phyloP scores from a whole-genome alignment of 1,140 invertebrate species.

The Drosophila elegans region DNA sequence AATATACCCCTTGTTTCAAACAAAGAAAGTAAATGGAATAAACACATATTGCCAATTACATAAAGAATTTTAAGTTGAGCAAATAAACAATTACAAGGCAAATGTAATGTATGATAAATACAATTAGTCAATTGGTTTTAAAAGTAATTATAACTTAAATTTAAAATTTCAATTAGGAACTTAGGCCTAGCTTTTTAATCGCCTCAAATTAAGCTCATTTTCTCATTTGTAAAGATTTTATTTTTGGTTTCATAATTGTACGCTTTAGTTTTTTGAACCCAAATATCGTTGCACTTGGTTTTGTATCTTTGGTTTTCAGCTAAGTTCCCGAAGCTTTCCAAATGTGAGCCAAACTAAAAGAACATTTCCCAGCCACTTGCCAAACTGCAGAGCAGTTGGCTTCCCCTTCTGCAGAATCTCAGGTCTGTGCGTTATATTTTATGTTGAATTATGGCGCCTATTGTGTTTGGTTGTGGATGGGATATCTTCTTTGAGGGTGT shows the following conservation, averaged over 20 bases:
- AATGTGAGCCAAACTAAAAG: slow-evolving; percentile 32
- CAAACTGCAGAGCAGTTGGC: slow-evolving; percentile 27
- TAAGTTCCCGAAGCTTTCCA: slow-evolving; percentile 33
- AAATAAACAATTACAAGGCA: too few relatives aligned
- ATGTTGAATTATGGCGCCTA: slow-evolving; percentile 76
- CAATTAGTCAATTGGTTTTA: too few relatives aligned
- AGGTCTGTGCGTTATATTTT: slow-evolving; percentile 73
- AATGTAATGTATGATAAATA: too few relatives aligned
- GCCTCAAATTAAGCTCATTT: too few relatives aligned
- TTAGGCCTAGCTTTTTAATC: too few relatives aligned
- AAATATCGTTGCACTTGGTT: slow-evolving; percentile 7
- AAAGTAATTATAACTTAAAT: too few relatives aligned
- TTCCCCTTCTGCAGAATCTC: slow-evolving; percentile 29
- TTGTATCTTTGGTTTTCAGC: slow-evolving; percentile 12
- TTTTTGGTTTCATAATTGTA: not conserved
- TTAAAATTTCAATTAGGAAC: not conserved
- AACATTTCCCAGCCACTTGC: slow-evolving; percentile 42
- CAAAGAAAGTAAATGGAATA: too few relatives aligned
- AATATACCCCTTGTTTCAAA: too few relatives aligned
- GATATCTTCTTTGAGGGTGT: slow-evolving; percentile 44
- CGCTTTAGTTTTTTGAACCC: not conserved
- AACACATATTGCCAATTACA: too few relatives aligned
- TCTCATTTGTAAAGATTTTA: not conserved
- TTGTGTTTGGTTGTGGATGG: slow-evolving; percentile 39
- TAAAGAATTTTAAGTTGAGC: too few relatives aligned